These are phyloP conservation scores for Cephalopterus ornatus DNA, from an alignment of 2,113 vertebrate species.

Conservation along the genomic window DNA sequence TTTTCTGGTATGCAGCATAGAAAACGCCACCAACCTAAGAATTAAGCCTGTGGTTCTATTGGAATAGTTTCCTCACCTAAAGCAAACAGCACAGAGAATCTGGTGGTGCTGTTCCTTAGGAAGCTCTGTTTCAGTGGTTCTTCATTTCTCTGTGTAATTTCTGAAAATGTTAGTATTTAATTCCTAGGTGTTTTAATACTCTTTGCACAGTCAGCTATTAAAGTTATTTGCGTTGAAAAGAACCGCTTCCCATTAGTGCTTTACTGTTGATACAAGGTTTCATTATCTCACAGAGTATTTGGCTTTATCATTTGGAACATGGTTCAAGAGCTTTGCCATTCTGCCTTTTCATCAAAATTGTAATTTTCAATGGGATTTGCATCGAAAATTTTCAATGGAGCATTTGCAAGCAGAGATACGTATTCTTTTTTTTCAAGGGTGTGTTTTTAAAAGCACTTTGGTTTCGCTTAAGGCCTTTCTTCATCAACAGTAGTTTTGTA, in stretches of 20 bases:
- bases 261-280: not conserved
- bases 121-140: not conserved
- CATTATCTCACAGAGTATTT: not conserved
- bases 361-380: not conserved
- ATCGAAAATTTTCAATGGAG: not conserved
- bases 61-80: not conserved
- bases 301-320: not conserved
- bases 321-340: not conserved
- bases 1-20: not conserved
- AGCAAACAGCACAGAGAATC: not conserved
- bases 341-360: not conserved
- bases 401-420: not conserved
- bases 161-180: not conserved
- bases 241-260: not conserved
- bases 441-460: not conserved
- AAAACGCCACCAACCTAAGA: not conserved
- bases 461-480: not conserved
- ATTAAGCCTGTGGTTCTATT: not conserved
- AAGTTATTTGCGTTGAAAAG: not conserved
- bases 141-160: not conserved
- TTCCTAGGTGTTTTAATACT: not conserved
- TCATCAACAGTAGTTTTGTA: not conserved
- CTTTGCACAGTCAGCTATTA: not conserved
- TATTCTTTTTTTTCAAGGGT: not conserved
- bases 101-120: not conserved